Percentiles rank a stretch among this genome's conserved stretches.
phyloP scores from a whole-genome alignment of 2,113 vertebrate genomes.

The Pavo muticus region DNA sequence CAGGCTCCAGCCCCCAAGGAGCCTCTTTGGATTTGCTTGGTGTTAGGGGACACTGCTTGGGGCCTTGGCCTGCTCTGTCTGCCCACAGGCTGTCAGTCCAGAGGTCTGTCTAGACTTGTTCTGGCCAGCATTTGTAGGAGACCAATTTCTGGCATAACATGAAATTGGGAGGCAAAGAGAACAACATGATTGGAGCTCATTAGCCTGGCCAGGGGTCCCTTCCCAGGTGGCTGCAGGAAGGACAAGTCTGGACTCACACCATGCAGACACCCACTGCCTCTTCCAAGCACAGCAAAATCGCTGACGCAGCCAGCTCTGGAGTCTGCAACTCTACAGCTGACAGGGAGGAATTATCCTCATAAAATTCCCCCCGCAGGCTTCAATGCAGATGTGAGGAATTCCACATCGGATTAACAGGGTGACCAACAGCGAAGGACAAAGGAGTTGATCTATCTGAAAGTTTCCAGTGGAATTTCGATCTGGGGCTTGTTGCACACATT shows the following conservation, averaged over 20 bases:
- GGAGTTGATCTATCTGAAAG: neutral
- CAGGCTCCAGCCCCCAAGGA: neutral
- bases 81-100: neutral
- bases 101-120: neutral
- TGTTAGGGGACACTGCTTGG: neutral
- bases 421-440: slow-evolving; percentile 13
- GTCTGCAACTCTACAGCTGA: neutral
- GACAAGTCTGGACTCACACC: neutral
- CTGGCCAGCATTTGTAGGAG: neutral
- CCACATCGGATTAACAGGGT: neutral
- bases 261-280: neutral
- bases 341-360: slow-evolving; percentile 9
- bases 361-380: slow-evolving; percentile 24
- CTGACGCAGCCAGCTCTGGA: neutral
- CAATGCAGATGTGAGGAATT: slow-evolving; percentile 47
- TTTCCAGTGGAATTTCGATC: neutral
- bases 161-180: neutral
- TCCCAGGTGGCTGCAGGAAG: neutral
- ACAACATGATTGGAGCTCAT: neutral
- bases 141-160: neutral
- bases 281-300: neutral
- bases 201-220: neutral
- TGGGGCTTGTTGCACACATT: neutral
- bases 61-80: neutral
- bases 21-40: neutral